Conservation (phyloP, 2,888 invertebrate genomes). For the Clanis bilineata region DNA sequence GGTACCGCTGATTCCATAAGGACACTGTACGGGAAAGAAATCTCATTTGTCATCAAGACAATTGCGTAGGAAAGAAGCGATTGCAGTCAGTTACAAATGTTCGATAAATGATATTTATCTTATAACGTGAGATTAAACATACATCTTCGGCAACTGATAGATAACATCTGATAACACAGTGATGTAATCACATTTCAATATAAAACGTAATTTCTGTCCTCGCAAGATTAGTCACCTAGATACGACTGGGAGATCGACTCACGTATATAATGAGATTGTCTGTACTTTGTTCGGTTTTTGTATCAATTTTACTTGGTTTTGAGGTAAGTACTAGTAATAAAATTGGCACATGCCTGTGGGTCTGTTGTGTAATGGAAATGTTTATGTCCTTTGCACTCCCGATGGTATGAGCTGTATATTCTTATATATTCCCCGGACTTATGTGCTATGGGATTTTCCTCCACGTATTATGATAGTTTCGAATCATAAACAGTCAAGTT, state of each 20-base stretch:
- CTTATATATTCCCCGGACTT: background rate
- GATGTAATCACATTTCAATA: slow-evolving; percentile 17
- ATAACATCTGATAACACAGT: slow-evolving; percentile 1
- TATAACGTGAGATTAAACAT: slow-evolving; percentile 1
- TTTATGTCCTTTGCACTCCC: too few relatives aligned
- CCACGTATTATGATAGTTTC: too few relatives aligned
- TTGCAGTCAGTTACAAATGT: background rate
- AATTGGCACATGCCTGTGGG: background rate
- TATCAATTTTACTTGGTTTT: background rate
- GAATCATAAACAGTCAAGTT: too few relatives aligned
- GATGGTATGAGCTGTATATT: background rate
- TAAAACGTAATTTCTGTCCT: slow-evolving; percentile 13
- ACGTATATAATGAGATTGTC: background rate
- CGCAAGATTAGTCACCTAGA: slow-evolving; percentile 6
- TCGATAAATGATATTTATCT: background rate
- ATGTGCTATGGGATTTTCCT: background rate
- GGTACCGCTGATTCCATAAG: too few relatives aligned
- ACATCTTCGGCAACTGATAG: slow-evolving; percentile 1
- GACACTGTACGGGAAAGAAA: background rate
- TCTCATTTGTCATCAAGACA: background rate
- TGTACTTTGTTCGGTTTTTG: background rate
- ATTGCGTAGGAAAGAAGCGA: background rate
- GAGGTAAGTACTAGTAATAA: slow-evolving; percentile 13
- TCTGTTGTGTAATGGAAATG: too few relatives aligned
- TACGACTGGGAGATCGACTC: background rate